These are phyloP conservation scores for Schizopygopsis pylzovi DNA, from an alignment of 2,797 vertebrate genomes.

Conservation along the genomic window DNA sequence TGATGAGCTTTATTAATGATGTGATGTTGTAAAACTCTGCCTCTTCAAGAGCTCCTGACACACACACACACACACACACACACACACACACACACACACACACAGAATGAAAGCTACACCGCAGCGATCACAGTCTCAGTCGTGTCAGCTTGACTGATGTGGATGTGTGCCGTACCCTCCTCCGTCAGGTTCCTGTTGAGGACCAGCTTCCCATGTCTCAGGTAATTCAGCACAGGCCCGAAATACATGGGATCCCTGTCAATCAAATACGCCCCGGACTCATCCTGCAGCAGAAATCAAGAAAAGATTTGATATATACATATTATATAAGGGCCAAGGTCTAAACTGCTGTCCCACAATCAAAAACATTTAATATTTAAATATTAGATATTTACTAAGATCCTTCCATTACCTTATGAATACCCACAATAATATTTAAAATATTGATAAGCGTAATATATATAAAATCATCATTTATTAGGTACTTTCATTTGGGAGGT, in stretches of 20 bases:
- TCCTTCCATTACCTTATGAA: not conserved
- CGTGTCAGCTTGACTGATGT: not conserved
- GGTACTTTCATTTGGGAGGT: too few relatives aligned
- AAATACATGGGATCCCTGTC: conserved; percentile 98
- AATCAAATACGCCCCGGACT: conserved; percentile 98
- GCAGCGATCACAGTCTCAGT: not conserved
- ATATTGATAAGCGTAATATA: too few relatives aligned
- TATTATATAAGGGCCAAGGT: not conserved
- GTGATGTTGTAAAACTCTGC: conserved; percentile 99
- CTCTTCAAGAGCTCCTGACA: conserved; percentile 93
- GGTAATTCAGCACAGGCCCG: conserved; percentile 95
- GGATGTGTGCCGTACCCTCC: conserved; percentile 81
- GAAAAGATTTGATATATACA: not conserved
- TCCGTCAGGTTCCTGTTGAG: conserved; percentile 98
- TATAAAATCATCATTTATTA: not conserved
- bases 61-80: conserved; percentile 24
- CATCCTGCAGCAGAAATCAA: conserved; percentile 80
- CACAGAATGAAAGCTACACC: not conserved
- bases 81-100: conserved; percentile 18
- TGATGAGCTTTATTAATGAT: conserved; percentile 97
- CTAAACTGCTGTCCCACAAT: not conserved
- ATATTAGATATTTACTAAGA: too few relatives aligned
- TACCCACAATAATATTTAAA: not conserved
- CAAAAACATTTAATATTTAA: not conserved
- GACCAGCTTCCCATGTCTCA: conserved; percentile 97